Evolutionary conservation across 2,797 vertebrate species (phyloP), one percentile per base, ranked within the genome.

Genomic region (Triplophysa bombifrons): DNA sequence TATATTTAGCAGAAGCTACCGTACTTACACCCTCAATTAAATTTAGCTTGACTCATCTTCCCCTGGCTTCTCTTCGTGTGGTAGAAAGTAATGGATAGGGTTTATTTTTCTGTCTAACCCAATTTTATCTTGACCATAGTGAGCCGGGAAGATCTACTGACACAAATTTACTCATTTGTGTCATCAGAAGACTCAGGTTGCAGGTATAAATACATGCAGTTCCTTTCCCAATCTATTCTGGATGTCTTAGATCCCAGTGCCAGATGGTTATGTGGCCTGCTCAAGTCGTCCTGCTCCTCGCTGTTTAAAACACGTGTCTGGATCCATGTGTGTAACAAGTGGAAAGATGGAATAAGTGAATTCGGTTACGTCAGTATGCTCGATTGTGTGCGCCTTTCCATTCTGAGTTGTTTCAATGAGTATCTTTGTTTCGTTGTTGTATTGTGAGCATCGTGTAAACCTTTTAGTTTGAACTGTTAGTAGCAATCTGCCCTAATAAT

Each of bases 41-140:
- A 90, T 89, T 91, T 90, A 90, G 87, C 56, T 16, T 76, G 65
- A 67, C 77, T 80, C 66, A 48, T n/a, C 75, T 74, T 65, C 80
- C 83, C 61, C 70, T 84, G 81, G 65, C 82, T 74, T 72, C 80
- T 84, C 74, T 78, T 68, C 55, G 25, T 75, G 34, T 72, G 66
- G 44, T 67, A 56, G 70, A 86, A 85, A 85, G 89, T 83, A 85
- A 87, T 48, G 48, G 84, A 87, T 88, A 85, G 85, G 80, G 89
- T 89, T 90, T 91, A 92, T 91, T 91, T 92, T 91, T 88, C 86
- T 82, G 87, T 88, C 80, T 71, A 82, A 81, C 82, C 76, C 56
- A 74, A 71, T 88, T 89, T 86, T 87, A 88, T 84, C 88, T 67
- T 63, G 38, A 78, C 85, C 83, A 84, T 67, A 41, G 87, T 88